Base-by-base conservation (phyloP, 64 coral and sea anemone species). In the Pachyseris speciosa region DNA sequence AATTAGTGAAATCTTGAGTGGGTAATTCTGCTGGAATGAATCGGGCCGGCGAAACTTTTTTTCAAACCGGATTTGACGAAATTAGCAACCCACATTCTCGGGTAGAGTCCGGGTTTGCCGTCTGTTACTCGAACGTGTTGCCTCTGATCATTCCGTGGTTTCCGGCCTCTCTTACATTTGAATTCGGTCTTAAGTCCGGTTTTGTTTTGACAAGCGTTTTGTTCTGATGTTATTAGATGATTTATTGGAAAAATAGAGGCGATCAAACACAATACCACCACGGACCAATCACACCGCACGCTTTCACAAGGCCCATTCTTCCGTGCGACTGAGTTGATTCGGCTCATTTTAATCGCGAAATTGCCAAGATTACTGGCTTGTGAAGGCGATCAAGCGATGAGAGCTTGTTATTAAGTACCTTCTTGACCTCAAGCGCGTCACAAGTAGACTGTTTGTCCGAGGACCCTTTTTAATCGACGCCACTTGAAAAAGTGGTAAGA, bases 181-280 rank as follows among this genome's bases (percentile, higher is more conserved):
- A 97, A 83, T 89, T 74, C 77, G 51, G 64, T 51, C 59, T 44
- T 93, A 93, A 89, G 90, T 66, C 68, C 66, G 77, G 70, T 42
- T 72, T 97, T 97, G 91, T 97, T 97, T 78, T 97, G 95, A 93
- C 95, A 97, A 93, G 76, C 63, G 67, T 84, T 94, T 90, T 84
- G 85, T 90, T 78, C 9, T 15, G 37, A 81, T 88, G 77, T 85
- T 88, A 89, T 89, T 84, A 84, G 40, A 49, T 97, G 84, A 94
- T 97, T 92, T 97, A 94, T 84, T 84, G 58, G 43, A 37, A 97
- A 87, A 97, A 90, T 89, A 94, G 91, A 83, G 25, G 50, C 69
- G 86, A 55, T 97, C 78, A 90, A 80, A 69, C 84, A 92, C 93
- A 87, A 84, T 88, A 28, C 49, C 41, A 58, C 53, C 51, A 34